Conservation (phyloP, 2,888 invertebrate genomes). For the Dryococelus australis region DNA sequence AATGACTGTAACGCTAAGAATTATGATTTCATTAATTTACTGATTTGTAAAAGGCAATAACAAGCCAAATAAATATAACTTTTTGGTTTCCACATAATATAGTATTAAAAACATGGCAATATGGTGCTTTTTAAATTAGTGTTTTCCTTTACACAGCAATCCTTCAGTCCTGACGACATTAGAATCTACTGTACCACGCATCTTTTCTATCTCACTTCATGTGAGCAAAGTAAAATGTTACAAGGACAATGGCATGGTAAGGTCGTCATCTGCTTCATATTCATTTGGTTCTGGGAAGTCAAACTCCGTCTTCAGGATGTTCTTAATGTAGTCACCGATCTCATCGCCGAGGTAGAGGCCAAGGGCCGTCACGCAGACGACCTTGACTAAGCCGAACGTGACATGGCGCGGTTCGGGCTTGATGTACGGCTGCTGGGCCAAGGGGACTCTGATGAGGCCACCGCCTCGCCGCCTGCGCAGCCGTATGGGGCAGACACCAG, state of each 20-base stretch:
- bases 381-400: not conserved
- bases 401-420: not conserved
- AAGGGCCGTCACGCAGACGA: not conserved
- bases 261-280: no score
- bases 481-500: not conserved
- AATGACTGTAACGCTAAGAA: no score
- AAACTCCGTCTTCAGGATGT: not conserved
- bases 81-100: no score
- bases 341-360: constrained; percentile 3
- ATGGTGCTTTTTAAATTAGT: no score
- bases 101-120: no score
- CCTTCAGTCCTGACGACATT: no score
- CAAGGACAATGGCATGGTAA: not conserved
- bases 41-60: no score
- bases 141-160: no score
- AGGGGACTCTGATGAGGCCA: not conserved
- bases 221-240: not conserved
- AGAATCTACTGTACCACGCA: not conserved
- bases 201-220: not conserved
- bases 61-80: no score
- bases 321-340: not conserved
- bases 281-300: not conserved
- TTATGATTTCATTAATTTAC: no score
- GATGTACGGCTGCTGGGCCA: not conserved
- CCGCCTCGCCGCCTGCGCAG: not conserved